Evolutionary conservation across 1,140 invertebrate species (phyloP).

Genomic region (Pseudomyrmex cubaensis): DNA sequence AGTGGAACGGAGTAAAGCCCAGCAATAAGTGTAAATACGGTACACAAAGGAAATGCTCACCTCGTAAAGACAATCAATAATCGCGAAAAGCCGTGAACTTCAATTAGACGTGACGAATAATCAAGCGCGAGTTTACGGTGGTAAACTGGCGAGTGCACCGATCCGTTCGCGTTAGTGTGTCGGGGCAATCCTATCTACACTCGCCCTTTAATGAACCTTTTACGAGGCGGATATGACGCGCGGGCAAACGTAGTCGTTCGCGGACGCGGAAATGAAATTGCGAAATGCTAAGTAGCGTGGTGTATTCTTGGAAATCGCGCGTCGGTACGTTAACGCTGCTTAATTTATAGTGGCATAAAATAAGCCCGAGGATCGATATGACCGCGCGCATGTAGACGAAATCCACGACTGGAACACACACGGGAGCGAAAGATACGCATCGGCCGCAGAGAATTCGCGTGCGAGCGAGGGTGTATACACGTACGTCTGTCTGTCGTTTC

Average conservation of each 20-base stretch:
- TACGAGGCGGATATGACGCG: constrained; percentile 33
- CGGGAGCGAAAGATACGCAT: constrained; percentile 60
- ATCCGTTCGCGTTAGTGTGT: constrained; percentile 32
- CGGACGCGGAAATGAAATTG: constrained; percentile 49
- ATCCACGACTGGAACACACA: constrained; percentile 59
- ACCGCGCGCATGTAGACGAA: constrained; percentile 38
- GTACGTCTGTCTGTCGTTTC: not conserved
- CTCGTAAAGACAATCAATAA: constrained; percentile 7
- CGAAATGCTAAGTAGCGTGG: constrained; percentile 44
- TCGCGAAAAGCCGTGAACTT: constrained; percentile 36
- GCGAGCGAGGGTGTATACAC: constrained; percentile 26
- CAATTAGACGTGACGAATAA: constrained; percentile 41
- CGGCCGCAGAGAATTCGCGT: constrained; percentile 68
- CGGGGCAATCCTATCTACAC: constrained; percentile 19
- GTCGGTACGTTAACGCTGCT: constrained; percentile 56
- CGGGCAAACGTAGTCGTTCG: constrained; percentile 15
- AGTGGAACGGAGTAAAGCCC: not conserved
- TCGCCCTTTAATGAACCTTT: constrained; percentile 47
- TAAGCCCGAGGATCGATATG: constrained; percentile 63
- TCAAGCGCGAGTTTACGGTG: constrained; percentile 26
- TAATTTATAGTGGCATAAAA: constrained; percentile 67
- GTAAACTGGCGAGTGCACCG: constrained; percentile 35
- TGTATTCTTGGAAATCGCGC: constrained; percentile 46
- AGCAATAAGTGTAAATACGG: constrained; percentile 13
- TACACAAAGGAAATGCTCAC: not conserved